phyloP scores from a whole-genome alignment of 64 coral and sea anemone species.

The Actinia tenebrosa region DNA sequence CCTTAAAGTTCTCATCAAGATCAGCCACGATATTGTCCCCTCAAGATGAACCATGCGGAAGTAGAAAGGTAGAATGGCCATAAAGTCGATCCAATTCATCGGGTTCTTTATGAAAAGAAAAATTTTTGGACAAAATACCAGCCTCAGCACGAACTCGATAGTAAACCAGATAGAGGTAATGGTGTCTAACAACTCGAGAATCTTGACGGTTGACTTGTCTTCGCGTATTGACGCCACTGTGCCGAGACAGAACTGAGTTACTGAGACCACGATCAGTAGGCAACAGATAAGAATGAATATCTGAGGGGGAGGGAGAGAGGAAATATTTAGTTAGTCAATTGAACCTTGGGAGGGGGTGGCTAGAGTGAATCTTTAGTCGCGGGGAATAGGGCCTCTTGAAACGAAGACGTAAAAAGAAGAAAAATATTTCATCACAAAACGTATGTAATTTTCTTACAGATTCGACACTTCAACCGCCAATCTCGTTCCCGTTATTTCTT shows the following conservation, averaged over 20 bases:
- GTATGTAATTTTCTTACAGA: no score
- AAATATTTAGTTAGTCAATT: conserved; percentile 1
- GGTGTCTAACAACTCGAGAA: conserved; percentile 40
- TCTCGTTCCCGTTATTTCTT: no score
- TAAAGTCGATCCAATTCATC: conserved; percentile 94
- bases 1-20: conserved; percentile 64
- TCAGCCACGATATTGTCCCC: conserved; percentile 69
- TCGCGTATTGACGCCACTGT: conserved; percentile 64
- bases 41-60: conserved; percentile 54
- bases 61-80: conserved; percentile 83
- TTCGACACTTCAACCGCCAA: no score
- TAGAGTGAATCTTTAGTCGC: no score
- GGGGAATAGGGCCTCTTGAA: no score
- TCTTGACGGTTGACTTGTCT: conserved; percentile 19
- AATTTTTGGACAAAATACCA: conserved; percentile 69
- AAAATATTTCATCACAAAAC: no score
- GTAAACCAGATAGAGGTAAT: conserved; percentile 83
- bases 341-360: background rate
- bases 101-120: conserved; percentile 58
- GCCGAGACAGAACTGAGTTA: conserved; percentile 84
- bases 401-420: no score
- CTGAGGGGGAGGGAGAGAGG: conserved; percentile 11
- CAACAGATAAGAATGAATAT: conserved; percentile 71
- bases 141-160: conserved; percentile 61
- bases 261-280: conserved; percentile 69